Percentiles rank a stretch among this genome's conserved stretches.
These are phyloP conservation scores for Gasterosteus nipponicus DNA, from an alignment of 2,113 vertebrate species.

Conservation along the genomic window DNA sequence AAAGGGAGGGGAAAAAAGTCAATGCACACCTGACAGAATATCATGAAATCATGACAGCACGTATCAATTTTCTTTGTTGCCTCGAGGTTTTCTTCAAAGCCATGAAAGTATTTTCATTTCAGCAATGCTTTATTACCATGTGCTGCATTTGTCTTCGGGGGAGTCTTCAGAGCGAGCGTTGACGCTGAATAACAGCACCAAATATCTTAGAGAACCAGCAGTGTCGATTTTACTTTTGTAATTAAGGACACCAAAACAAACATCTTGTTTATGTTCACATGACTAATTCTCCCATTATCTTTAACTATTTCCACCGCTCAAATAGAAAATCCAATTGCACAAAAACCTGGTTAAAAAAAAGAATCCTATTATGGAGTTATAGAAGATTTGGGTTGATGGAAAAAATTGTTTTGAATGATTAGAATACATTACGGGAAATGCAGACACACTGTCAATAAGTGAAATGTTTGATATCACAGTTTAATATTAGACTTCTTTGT, in stretches of 20 bases:
- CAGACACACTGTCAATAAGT: background rate
- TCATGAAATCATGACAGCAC: constrained; percentile 66
- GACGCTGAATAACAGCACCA: constrained; percentile 18
- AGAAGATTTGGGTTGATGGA: background rate
- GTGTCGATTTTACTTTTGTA: background rate
- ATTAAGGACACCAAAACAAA: background rate
- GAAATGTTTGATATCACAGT: background rate
- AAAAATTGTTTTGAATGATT: background rate
- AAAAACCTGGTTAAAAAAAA: background rate
- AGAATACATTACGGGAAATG: background rate
- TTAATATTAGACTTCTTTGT: background rate
- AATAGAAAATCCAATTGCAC: background rate
- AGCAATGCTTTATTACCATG: constrained; percentile 42
- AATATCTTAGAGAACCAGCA: background rate
- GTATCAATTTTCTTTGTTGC: constrained; percentile 63
- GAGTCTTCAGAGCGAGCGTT: constrained; percentile 19
- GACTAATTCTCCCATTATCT: background rate
- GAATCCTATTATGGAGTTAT: background rate
- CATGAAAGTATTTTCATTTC: constrained; percentile 60
- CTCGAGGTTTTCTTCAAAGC: constrained; percentile 53
- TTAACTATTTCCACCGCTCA: background rate
- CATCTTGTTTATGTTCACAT: background rate
- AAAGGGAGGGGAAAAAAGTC: constrained; percentile 54
- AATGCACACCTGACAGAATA: constrained; percentile 53
- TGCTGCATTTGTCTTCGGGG: constrained; percentile 44